phyloP scores from a whole-genome alignment of 2,113 vertebrate species.

The Amblyornis subalaris region DNA sequence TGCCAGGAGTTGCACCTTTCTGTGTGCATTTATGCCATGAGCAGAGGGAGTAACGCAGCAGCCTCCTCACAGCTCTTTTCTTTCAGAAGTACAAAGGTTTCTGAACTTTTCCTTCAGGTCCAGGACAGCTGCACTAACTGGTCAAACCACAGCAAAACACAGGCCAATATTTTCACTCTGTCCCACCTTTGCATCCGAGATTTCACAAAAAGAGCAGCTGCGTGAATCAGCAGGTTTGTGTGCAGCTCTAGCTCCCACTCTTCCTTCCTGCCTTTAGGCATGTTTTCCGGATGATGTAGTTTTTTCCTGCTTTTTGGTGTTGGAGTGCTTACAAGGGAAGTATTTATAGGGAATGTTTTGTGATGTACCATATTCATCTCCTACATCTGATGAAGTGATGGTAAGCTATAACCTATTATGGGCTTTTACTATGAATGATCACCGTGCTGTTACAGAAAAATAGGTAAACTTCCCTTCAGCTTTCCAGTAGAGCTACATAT shows the following conservation, averaged over 20 bases:
- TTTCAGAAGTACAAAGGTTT: neutral
- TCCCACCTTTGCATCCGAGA: neutral
- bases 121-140: neutral
- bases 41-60: neutral
- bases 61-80: neutral
- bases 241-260: neutral
- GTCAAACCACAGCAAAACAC: neutral
- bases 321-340: neutral
- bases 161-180: neutral
- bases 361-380: neutral
- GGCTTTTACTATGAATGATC: neutral
- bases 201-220: neutral
- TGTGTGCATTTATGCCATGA: neutral
- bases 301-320: conserved; percentile 2
- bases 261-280: conserved; percentile 11
- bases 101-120: neutral
- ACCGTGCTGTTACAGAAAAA: neutral
- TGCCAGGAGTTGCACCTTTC: neutral
- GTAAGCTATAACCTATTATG: neutral
- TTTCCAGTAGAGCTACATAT: neutral
- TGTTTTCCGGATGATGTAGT: neutral
- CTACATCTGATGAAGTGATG: neutral
- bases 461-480: neutral
- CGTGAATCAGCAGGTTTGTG: neutral
- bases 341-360: neutral